These are phyloP conservation scores for Oncorhynchus tshawytscha DNA, from an alignment of 2,113 vertebrate species.

Conservation along the genomic window DNA sequence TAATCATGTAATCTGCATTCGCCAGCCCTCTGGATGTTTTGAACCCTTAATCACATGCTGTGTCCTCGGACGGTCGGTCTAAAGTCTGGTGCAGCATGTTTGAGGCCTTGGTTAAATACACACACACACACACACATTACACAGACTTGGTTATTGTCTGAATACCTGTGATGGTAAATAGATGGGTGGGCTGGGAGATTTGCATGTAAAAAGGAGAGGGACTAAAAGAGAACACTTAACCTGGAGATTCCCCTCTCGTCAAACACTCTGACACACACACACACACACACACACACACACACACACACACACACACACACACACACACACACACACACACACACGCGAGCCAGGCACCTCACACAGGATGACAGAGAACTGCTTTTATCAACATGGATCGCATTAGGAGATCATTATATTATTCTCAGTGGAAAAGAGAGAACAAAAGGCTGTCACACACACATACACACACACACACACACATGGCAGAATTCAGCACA, in stretches of 20 bases:
- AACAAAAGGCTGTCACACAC: not conserved
- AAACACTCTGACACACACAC: conserved; percentile 45
- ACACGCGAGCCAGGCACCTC: no score
- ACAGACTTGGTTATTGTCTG: conserved; percentile 30
- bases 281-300: no score
- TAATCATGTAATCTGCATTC: conserved; percentile 34
- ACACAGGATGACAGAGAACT: conserved; percentile 67
- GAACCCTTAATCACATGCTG: conserved; percentile 70
- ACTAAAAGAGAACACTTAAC: conserved; percentile 76
- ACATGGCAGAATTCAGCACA: no score
- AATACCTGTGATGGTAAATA: conserved; percentile 72
- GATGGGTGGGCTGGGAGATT: conserved; percentile 65
- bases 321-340: no score
- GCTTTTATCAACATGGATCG: conserved; percentile 66
- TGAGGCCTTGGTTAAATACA: conserved; percentile 64
- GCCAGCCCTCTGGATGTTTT: conserved; percentile 38
- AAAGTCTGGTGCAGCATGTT: conserved; percentile 37
- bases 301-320: no score
- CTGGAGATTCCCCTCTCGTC: conserved; percentile 68
- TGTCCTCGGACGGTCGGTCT: conserved; percentile 47
- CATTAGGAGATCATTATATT: conserved; percentile 73
- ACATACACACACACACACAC: no score
- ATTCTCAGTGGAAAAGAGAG: conserved; percentile 44
- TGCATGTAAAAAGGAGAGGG: conserved; percentile 75
- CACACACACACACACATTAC: no score